Evolutionary conservation across 1,140 invertebrate genomes (phyloP), one percentile per base, ranked within the genome.

Genomic region (Sesamia nonagrioides): DNA sequence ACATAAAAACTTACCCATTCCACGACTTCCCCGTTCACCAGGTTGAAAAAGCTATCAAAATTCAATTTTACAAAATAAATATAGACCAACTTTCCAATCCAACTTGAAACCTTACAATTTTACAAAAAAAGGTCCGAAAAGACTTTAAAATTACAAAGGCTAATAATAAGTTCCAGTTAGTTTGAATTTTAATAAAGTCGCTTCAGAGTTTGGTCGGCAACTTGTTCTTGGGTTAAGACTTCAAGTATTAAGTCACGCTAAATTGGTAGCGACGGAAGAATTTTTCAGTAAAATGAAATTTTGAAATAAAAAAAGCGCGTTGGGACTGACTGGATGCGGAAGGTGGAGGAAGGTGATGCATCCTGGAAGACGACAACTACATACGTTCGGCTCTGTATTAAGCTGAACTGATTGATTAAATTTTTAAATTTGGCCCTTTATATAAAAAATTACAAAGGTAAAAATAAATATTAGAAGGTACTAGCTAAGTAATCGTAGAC

Each of bases 131-230:
- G 42, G 0, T 58, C 15, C 18, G 42, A 68, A 56, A 58, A 52
- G 69, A 71, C 56, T 80, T 79, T 85, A 78, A 86, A 86, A 80
- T 84, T 84, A 83, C 80, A 83, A 85, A 82, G 79, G 78, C 83
- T 75, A 85, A 85, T 86, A 85, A 77, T 75, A 83, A 85, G 80
- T 86, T 81, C 63, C 33, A 75, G 77, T 77, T 82, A 83, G 80
- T 84, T 84, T 85, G 85, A 86, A 85, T 86, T 86, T 85, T 86
- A 86, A 86, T 86, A 86, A 85, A 83, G 85, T 83, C 77, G 80
- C 81, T 82, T 37, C 33, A 8, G 27, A 63, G 58, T 76, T 61
- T 7, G 21, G 73, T 18, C 33, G 4, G 15, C 69, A 83, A 82
- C 78, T 84, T 84, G 75, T 71, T 50, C 78, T 5, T 21, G 68